Conservation (phyloP, 2,888 invertebrate genomes). For the Pterostichus madidus region DNA sequence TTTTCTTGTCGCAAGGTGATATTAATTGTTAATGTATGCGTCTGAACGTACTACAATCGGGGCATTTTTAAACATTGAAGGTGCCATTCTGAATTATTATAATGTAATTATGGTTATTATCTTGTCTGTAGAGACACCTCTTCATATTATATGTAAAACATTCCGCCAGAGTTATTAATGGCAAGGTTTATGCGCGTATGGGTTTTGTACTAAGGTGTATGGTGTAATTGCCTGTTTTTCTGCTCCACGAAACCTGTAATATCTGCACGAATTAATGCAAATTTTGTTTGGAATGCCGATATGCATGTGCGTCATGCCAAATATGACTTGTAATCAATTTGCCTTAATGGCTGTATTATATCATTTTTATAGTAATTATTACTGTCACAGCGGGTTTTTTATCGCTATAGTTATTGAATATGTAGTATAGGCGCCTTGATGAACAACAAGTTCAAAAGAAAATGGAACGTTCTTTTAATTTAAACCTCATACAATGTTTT, state of each 20-base stretch:
- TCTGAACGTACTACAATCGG: conserved; percentile 48
- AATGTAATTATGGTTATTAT: conserved; percentile 66
- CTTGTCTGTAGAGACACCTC: conserved; percentile 61
- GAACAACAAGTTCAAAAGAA: conserved; percentile 1
- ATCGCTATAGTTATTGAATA: conserved; percentile 34
- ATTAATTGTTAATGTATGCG: conserved; percentile 61
- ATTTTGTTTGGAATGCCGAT: conserved; percentile 42
- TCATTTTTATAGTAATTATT: conserved; percentile 40
- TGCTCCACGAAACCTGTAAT: conserved; percentile 42
- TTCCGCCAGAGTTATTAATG: conserved; percentile 49
- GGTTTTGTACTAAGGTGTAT: conserved; percentile 1
- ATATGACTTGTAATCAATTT: conserved; percentile 58
- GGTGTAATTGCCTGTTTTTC: conserved; percentile 53
- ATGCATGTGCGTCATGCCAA: conserved; percentile 52
- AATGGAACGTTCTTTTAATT: conserved; percentile 16
- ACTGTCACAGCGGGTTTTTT: conserved; percentile 27
- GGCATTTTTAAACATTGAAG: conserved; percentile 53
- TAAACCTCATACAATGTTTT: background rate
- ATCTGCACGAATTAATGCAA: conserved; percentile 54
- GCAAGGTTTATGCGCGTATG: conserved; percentile 30
- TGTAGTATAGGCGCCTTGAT: conserved; percentile 18
- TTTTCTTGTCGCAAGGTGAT: conserved; percentile 37
- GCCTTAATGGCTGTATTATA: conserved; percentile 41
- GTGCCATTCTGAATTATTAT: conserved; percentile 65
- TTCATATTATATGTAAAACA: conserved; percentile 66